Evolutionary conservation across 2,113 vertebrate species (phyloP).

Genomic region (Cheirogaleus medius): DNA sequence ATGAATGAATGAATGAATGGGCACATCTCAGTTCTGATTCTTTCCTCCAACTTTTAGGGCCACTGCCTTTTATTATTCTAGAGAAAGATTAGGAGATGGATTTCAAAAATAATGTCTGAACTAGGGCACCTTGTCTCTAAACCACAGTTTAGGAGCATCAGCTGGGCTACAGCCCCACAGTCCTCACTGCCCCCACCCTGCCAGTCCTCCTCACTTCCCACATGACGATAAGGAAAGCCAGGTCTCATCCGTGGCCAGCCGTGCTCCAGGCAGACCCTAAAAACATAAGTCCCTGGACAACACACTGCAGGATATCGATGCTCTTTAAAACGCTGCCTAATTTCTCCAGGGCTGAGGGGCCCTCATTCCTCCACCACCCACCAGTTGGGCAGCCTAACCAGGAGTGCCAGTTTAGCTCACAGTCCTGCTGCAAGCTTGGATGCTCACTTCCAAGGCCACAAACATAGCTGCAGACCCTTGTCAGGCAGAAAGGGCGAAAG

Average conservation of each 20-base stretch:
- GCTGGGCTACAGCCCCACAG: neutral
- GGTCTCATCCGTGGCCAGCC: neutral
- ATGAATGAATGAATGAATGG: neutral
- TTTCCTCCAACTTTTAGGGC: neutral
- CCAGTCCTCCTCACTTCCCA: neutral
- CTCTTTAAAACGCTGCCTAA: neutral
- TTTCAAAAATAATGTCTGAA: neutral
- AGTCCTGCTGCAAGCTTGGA: neutral
- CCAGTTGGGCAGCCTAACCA: neutral
- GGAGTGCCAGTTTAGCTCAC: neutral
- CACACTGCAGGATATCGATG: neutral
- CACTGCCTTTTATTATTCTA: neutral
- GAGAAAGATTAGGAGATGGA: neutral
- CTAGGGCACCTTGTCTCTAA: neutral
- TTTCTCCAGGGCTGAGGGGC: neutral
- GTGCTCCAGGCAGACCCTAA: neutral
- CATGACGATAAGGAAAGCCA: neutral
- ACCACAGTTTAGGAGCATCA: neutral
- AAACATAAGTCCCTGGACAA: neutral
- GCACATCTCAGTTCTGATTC: neutral
- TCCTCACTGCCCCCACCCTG: neutral
- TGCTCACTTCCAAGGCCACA: neutral
- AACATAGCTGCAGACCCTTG: neutral
- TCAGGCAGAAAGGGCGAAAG: neutral
- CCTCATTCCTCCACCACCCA: neutral